Base-by-base conservation (phyloP, 1,140 invertebrate genomes). In the Oryctes rhinoceros region DNA sequence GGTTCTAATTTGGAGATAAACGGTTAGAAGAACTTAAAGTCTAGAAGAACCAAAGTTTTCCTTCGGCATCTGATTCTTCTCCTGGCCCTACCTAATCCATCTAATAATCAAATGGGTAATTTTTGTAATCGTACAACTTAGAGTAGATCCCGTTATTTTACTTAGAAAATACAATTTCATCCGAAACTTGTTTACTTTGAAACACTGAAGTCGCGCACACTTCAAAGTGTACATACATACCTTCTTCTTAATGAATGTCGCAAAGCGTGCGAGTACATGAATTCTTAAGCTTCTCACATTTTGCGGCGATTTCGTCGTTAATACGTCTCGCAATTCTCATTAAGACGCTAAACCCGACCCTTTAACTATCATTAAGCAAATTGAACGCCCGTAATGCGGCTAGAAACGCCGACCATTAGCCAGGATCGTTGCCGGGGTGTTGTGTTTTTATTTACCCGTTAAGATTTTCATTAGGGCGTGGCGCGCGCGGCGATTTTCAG, bases 361-460 rank as follows among this genome's bases (percentile, higher is more conserved):
- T 59, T 59, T 59, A 59, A 59, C 6, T 59, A 59, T 59, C 53
- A 59, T 59, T 59, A 59, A 59, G 53, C 53, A 59, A 59, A 59
- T 59, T 59, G 53, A 59, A n/a, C 18, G 53, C 15, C 53, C 53
- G 15, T 59, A n/a, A 59, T n/a, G 53, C 53, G 18, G 53, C 53
- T 59, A 59, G 53, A 59, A 30, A 59, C 53, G 10, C 18, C 15
- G 15, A 59, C 13, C 53, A 18, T 59, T 59, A 59, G 53, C 53
- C 15, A 18, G 18, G 6, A 59, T 18, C 18, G 53, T 18, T 59
- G 18, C 13, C 2, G 15, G n/a, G 7, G n/a, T 44, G 53, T 59
- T 59, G 53, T 59, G 53, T 59, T 59, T 59, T 59, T 18, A 18
- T 59, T 59, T 59, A 59, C 53, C 53, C 5, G 53, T 18, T 59